phyloP scores from a whole-genome alignment of 2,113 vertebrate genomes.

The Nanorana parkeri region DNA sequence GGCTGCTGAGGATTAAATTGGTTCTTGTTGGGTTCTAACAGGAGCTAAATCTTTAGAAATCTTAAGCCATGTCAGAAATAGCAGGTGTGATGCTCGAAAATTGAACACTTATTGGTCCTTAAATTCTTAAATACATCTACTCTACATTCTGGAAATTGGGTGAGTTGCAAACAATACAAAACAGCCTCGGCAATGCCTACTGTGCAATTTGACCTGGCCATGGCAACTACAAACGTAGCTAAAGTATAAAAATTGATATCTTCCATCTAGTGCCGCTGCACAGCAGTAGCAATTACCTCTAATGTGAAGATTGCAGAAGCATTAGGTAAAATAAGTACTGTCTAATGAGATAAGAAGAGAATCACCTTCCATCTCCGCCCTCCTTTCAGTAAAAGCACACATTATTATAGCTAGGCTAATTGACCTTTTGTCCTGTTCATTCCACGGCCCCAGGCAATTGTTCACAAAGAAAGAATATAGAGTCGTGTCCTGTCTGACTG shows the following conservation, averaged over 20 bases:
- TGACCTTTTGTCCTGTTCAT: constrained; percentile 50
- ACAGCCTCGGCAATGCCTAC: background rate
- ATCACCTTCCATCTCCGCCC: constrained; percentile 32
- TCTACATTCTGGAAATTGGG: too few relatives aligned
- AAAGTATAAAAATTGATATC: constrained; percentile 29
- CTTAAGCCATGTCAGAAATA: too few relatives aligned
- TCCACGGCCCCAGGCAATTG: constrained; percentile 31
- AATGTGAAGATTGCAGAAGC: constrained; percentile 48
- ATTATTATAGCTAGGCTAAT: constrained; percentile 50
- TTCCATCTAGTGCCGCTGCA: constrained; percentile 25
- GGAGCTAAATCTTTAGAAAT: too few relatives aligned
- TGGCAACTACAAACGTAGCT: constrained; percentile 12
- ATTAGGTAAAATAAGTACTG: constrained; percentile 52
- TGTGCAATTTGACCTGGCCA: background rate
- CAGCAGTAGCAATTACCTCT: constrained; percentile 55
- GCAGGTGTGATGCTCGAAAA: too few relatives aligned
- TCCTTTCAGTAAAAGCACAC: constrained; percentile 45
- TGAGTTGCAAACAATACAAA: too few relatives aligned
- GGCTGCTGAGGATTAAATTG: too few relatives aligned
- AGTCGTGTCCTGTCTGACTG: constrained; percentile 36
- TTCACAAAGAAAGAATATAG: constrained; percentile 22
- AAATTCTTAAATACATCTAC: too few relatives aligned
- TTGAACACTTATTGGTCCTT: too few relatives aligned
- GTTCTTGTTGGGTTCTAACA: too few relatives aligned
- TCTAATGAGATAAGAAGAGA: constrained; percentile 52